Percentiles rank a stretch among this genome's conserved stretches.
phyloP scores from a whole-genome alignment of 2,113 vertebrate genomes.

The Cochlearius cochlearius region DNA sequence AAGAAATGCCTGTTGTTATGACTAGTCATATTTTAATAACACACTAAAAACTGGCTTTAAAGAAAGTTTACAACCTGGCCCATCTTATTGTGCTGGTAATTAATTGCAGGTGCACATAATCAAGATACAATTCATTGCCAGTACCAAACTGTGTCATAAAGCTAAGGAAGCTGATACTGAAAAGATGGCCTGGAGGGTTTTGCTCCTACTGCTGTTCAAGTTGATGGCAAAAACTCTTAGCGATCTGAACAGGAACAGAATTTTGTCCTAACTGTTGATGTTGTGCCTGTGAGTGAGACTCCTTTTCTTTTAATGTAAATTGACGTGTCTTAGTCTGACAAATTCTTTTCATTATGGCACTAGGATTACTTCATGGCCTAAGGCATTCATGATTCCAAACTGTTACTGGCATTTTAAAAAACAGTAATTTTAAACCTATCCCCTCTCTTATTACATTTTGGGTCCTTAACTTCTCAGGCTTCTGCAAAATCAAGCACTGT shows the following conservation, averaged over 20 bases:
- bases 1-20: neutral
- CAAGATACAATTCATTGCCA: neutral
- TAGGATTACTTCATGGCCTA: constrained; percentile 6
- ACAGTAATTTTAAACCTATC: neutral
- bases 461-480: neutral
- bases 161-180: neutral
- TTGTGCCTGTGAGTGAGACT: neutral
- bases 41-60: neutral
- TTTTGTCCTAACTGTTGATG: neutral
- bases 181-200: neutral
- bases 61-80: neutral
- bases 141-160: neutral
- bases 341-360: constrained; percentile 44
- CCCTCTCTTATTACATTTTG: neutral
- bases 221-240: neutral
- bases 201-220: neutral
- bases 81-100: neutral
- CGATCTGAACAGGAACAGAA: neutral
- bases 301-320: constrained; percentile 28
- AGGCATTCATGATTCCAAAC: neutral
- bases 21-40: neutral
- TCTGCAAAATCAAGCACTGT: neutral
- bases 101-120: constrained; percentile 4
- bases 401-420: neutral
- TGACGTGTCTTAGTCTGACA: neutral